phyloP scores from a whole-genome alignment of 2,888 invertebrate genomes.

The Caenorhabditis sp. region DNA sequence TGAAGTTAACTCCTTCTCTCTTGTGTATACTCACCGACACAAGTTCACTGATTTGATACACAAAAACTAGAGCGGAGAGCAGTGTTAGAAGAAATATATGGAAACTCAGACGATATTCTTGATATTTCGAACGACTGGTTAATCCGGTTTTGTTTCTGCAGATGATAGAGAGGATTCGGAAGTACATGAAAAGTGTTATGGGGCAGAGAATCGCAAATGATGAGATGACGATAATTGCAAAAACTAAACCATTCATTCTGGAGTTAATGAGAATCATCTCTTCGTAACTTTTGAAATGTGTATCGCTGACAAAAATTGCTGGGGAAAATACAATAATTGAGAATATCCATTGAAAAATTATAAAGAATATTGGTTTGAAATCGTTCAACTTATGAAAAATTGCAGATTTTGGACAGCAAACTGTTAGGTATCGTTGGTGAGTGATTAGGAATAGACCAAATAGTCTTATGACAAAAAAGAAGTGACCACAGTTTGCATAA shows the following conservation, averaged over 20 bases:
- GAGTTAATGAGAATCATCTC: background rate
- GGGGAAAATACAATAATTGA: background rate
- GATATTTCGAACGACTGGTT: background rate
- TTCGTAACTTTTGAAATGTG: background rate
- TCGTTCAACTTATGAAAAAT: too few relatives aligned
- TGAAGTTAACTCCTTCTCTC: background rate
- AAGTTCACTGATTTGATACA: background rate
- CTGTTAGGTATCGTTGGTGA: too few relatives aligned
- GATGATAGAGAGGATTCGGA: background rate
- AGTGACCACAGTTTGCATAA: too few relatives aligned
- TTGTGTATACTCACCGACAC: background rate
- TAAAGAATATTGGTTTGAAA: too few relatives aligned
- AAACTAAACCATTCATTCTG: background rate
- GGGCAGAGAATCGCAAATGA: background rate
- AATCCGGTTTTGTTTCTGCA: background rate
- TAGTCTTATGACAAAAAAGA: too few relatives aligned
- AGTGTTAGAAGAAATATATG: background rate
- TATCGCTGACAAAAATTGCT: background rate
- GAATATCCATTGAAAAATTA: background rate
- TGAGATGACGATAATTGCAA: background rate
- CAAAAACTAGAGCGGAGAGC: background rate
- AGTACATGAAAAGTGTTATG: background rate
- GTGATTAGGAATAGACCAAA: too few relatives aligned
- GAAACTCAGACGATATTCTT: background rate
- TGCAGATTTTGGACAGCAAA: too few relatives aligned